These are phyloP conservation scores for Halichondria panicea DNA, from an alignment of 37 sponge, comb jelly and placozoan species.

Conservation along the genomic window DNA sequence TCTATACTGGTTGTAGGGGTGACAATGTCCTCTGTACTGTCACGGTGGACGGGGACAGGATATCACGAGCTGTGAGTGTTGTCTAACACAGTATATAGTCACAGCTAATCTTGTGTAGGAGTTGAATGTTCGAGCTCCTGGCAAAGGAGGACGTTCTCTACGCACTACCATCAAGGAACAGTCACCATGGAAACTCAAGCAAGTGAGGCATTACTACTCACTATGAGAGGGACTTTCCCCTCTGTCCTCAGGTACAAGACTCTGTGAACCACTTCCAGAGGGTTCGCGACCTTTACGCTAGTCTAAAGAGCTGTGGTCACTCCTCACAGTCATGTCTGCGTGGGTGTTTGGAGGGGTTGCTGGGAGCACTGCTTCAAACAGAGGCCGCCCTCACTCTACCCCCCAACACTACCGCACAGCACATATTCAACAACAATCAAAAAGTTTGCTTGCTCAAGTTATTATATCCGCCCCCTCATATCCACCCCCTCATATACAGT, in stretches of 20 bases:
- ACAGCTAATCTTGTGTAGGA: constrained; percentile 29
- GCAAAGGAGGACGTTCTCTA: constrained; percentile 31
- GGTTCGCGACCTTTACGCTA: constrained; percentile 24
- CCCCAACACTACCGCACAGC: constrained; percentile 19
- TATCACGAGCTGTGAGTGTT: constrained; percentile 70
- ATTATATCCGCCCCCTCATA: not conserved
- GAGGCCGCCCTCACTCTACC: constrained; percentile 52
- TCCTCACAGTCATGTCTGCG: not conserved
- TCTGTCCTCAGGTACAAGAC: constrained; percentile 60
- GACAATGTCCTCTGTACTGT: constrained; percentile 54
- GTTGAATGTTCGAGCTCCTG: constrained; percentile 50
- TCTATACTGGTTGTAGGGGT: constrained; percentile 26
- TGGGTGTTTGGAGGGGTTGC: no score
- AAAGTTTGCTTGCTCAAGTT: constrained; percentile 22
- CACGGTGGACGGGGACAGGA: constrained; percentile 63
- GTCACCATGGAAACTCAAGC: constrained; percentile 71
- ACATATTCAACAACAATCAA: constrained; percentile 43
- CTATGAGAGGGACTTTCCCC: not conserved
- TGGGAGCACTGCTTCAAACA: constrained; percentile 27
- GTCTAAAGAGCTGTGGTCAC: not conserved
- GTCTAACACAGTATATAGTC: not conserved
- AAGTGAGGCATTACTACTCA: constrained; percentile 42
- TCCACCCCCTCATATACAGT: constrained; percentile 22
- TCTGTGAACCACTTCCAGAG: constrained; percentile 58
- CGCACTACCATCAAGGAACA: constrained; percentile 75